Conservation (phyloP, 1,140 invertebrate genomes). For the Pseudomyrmex sp. region DNA sequence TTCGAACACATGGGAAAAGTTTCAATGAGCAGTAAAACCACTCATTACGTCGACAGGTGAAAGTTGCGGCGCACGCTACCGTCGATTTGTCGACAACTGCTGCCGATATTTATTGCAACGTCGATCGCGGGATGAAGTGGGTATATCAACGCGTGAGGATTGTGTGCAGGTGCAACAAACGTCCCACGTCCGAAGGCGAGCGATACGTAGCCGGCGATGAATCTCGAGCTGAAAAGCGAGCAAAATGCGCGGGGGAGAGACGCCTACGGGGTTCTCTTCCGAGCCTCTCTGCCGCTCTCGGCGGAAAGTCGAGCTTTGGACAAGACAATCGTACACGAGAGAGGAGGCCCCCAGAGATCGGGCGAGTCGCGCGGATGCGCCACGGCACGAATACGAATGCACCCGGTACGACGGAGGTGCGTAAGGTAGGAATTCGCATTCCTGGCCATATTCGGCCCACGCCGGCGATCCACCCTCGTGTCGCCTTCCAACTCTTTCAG, state of each 20-base stretch:
- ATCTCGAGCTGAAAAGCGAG: slow-evolving; percentile 35
- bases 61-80: slow-evolving; percentile 5
- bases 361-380: slow-evolving; percentile 50
- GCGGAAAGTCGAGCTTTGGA: slow-evolving; percentile 68
- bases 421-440: slow-evolving; percentile 81
- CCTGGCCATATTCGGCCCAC: slow-evolving; percentile 81
- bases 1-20: background rate
- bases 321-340: slow-evolving; percentile 70
- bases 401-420: slow-evolving; percentile 60
- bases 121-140: slow-evolving; percentile 34
- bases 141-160: slow-evolving; percentile 51
- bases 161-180: slow-evolving; percentile 61
- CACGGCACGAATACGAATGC: slow-evolving; percentile 75
- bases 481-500: slow-evolving; percentile 75
- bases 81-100: slow-evolving; percentile 51
- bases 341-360: slow-evolving; percentile 35
- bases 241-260: slow-evolving; percentile 26
- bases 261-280: slow-evolving; percentile 57
- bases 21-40: background rate
- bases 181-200: slow-evolving; percentile 23
- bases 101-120: slow-evolving; percentile 61
- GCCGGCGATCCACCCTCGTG: slow-evolving; percentile 71
- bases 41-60: background rate
- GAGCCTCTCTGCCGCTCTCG: slow-evolving; percentile 22
- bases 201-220: slow-evolving; percentile 21